These are phyloP conservation scores for Punctoribates punctum DNA, from an alignment of 2,888 invertebrate species.

Conservation along the genomic window DNA sequence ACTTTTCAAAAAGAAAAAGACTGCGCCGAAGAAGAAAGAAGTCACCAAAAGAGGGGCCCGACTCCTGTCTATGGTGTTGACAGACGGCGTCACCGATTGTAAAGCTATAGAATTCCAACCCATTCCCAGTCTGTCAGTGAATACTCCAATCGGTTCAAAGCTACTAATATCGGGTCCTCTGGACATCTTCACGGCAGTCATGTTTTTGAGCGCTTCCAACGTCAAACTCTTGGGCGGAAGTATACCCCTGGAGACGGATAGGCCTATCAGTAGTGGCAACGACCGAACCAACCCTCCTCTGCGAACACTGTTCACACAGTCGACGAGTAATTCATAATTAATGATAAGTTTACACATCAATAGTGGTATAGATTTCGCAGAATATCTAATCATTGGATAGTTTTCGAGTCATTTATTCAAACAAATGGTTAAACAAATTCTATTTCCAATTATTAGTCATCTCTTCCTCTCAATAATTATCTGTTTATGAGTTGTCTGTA, in stretches of 20 bases:
- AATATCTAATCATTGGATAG: too few species aligned
- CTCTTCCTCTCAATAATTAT: too few species aligned
- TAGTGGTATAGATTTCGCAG: too few species aligned
- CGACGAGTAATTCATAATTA: background rate
- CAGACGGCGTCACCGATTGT: slow-evolving; percentile 69
- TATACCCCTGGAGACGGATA: background rate
- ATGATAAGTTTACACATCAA: too few species aligned
- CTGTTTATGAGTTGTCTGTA: too few species aligned
- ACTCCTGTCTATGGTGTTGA: slow-evolving; percentile 67
- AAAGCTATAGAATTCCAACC: slow-evolving; percentile 68
- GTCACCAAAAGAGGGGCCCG: slow-evolving; percentile 53
- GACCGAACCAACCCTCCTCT: background rate
- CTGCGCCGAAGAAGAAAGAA: background rate
- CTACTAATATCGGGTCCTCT: slow-evolving; percentile 66
- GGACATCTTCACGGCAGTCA: slow-evolving; percentile 65
- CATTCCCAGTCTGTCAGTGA: slow-evolving; percentile 52
- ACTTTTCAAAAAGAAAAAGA: background rate
- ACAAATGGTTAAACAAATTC: too few species aligned
- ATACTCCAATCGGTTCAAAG: slow-evolving; percentile 55
- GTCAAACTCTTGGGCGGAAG: slow-evolving; percentile 65
- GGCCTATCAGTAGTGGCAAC: background rate
- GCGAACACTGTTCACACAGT: background rate
- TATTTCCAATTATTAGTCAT: too few species aligned
- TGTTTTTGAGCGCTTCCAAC: slow-evolving; percentile 61
- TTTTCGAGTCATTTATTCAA: too few species aligned